Evolutionary conservation across 2,888 invertebrate genomes (phyloP).

Genomic region (Noctua janthe): DNA sequence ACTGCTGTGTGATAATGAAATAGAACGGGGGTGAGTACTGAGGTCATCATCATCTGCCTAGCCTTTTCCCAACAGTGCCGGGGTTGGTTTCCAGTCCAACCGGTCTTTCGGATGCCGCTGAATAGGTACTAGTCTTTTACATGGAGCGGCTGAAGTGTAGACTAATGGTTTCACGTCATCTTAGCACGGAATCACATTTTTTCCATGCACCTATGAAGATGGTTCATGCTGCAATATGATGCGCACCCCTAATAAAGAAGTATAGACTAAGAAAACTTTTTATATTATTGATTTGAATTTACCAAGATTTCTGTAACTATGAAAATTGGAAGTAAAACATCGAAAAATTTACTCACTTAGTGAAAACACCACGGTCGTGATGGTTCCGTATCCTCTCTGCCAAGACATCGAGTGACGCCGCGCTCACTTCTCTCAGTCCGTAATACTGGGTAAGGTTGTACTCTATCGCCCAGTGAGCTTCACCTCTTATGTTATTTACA

Average conservation of each 20-base stretch:
- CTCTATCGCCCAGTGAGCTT: conserved; percentile 95
- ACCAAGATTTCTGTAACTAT: not conserved
- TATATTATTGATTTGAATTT: too few relatives aligned
- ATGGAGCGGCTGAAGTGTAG: not conserved
- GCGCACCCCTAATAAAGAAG: too few relatives aligned
- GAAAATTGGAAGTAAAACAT: not conserved
- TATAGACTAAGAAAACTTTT: too few relatives aligned
- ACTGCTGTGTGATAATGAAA: not conserved
- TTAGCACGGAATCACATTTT: not conserved
- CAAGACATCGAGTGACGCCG: conserved; percentile 94
- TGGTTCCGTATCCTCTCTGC: conserved; percentile 94
- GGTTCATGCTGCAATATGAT: not conserved
- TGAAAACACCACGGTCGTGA: conserved; percentile 92
- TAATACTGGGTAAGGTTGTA: conserved; percentile 97
- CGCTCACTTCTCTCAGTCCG: conserved; percentile 94
- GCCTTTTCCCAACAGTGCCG: not conserved
- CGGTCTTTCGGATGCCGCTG: too few relatives aligned
- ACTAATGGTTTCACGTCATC: not conserved
- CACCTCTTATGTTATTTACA: conserved; percentile 92
- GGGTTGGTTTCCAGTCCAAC: not conserved
- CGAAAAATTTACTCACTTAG: conserved; percentile 91
- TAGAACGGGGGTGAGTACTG: not conserved
- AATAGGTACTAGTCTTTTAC: not conserved
- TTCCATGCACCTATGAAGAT: not conserved
- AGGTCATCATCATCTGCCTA: not conserved